phyloP scores from a whole-genome alignment of 2,797 vertebrate genomes.

The Acomys russatus region DNA sequence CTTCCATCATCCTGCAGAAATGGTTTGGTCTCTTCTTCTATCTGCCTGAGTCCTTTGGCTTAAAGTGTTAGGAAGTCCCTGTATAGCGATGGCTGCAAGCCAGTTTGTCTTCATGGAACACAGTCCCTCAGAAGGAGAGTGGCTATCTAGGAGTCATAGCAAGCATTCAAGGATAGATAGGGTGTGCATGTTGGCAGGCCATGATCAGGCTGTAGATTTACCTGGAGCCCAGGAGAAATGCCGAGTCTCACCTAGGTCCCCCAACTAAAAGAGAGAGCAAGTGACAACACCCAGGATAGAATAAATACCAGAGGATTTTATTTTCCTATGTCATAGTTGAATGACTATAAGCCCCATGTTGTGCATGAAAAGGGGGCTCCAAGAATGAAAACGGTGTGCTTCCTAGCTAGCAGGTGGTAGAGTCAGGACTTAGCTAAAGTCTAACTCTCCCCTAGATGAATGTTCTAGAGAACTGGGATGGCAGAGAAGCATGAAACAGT shows the following conservation, averaged over 20 bases:
- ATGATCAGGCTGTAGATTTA: background rate
- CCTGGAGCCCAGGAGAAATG: background rate
- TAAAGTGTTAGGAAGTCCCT: background rate
- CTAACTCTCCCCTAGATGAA: slow-evolving; percentile 12
- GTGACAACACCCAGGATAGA: background rate
- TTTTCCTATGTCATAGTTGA: background rate
- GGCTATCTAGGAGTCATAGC: background rate
- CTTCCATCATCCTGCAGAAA: background rate
- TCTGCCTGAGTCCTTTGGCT: background rate
- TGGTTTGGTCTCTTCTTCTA: background rate
- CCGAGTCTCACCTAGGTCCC: background rate
- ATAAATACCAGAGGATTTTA: background rate
- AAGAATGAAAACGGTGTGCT: background rate
- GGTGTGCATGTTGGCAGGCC: background rate
- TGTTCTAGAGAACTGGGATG: background rate
- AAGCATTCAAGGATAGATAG: background rate
- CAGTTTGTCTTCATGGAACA: background rate
- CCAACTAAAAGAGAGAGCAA: background rate
- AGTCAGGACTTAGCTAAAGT: background rate
- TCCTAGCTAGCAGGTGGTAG: background rate
- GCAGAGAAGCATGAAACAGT: background rate
- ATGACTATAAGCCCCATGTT: background rate
- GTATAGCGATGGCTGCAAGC: background rate
- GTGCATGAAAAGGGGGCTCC: background rate
- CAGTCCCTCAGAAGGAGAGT: background rate